Conservation (phyloP, 2,888 invertebrate genomes). For the Acronicta psi region DNA sequence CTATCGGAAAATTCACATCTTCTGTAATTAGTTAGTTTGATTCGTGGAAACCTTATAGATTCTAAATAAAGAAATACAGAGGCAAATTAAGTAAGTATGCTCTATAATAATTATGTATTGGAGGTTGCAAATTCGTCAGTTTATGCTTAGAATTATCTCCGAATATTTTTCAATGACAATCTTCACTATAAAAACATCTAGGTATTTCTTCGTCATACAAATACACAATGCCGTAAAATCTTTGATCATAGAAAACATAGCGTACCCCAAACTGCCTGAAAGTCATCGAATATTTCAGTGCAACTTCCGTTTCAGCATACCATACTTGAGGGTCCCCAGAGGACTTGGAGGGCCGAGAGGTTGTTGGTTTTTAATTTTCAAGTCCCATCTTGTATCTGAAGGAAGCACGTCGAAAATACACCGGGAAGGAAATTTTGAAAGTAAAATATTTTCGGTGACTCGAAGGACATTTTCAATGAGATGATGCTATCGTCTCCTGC, state of each 20-base stretch:
- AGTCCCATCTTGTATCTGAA: conserved; percentile 58
- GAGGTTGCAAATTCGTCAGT: no score
- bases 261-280: neutral
- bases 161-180: no score
- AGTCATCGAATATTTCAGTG: conserved; percentile 28
- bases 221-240: no score
- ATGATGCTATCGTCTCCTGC: neutral
- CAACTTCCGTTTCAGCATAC: conserved; percentile 46
- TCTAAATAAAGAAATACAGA: no score
- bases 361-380: conserved; percentile 68
- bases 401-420: conserved; percentile 53
- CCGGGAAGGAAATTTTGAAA: conserved; percentile 39
- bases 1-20: no score
- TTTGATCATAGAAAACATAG: neutral
- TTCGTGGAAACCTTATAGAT: no score
- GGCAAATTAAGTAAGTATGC: no score
- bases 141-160: no score
- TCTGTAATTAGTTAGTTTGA: no score
- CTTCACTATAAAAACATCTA: neutral
- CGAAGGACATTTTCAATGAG: conserved; percentile 28
- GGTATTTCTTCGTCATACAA: neutral
- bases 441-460: conserved; percentile 32
- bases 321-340: conserved; percentile 42
- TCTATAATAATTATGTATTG: no score
- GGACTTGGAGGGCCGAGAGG: conserved; percentile 45